Base-by-base conservation (phyloP, 2,113 vertebrate genomes). In the Barnardius zonarius region DNA sequence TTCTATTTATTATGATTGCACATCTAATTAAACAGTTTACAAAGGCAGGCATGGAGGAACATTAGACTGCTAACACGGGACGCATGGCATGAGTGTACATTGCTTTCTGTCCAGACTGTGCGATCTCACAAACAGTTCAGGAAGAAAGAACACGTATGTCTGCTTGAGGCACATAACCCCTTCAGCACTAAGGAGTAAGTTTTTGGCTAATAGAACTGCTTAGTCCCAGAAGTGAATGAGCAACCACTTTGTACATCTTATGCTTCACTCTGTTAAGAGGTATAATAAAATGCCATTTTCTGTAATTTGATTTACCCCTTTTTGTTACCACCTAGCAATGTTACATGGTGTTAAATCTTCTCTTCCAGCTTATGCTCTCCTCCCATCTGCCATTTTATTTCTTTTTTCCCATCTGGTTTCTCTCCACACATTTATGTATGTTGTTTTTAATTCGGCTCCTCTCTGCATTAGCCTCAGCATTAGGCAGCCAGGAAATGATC, bases 21-120 rank as follows among this genome's bases (percentile, higher is more conserved):
- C 18, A 33, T 62, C 44, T 88, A 52, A 86, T 81, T 57, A 74
- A 88, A 35, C 48, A 69, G 20, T n/a, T 69, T 14, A 80, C 54
- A 48, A 52, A 74, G 41, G 18, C 14, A 24, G 37, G 33, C 2
- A 1, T 10, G 35, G 35, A 81, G 27, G 54, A 66, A 64, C 11
- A 22, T 27, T 5, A n/a, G 27, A 5, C 24, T 55, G 31, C 67
- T 48, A 66, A 41, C 0, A 2, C 15, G 14, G 28, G 37, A 72
- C 30, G 18, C 20, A 25, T 0, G 0, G 4, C 63, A 33, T 3
- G 0, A 11, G 9, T 2, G 2, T 13, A 20, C 0, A 0, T 5
- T 55, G 41, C 19, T 51, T 79, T 94, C 75, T 88, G 48, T 35
- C 52, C 59, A 51, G 67, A 61, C 23, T 55, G 31, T 0, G 0